Conservation (phyloP, 2,797 vertebrate genomes). For the Hyperoplus immaculatus region DNA sequence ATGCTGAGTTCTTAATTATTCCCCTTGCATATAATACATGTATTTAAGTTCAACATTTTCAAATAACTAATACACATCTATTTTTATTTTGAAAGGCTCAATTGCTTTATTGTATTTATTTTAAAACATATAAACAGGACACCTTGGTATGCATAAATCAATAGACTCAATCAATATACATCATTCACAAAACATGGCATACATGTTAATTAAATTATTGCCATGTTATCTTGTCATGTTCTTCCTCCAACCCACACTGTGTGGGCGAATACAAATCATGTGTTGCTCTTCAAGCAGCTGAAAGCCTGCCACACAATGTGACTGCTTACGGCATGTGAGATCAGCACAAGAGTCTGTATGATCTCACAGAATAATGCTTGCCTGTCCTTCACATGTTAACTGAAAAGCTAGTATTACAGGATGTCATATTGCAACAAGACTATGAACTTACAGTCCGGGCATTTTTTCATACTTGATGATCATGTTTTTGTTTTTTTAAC, state of each 20-base stretch:
- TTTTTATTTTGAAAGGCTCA: background rate
- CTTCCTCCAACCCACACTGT: constrained; percentile 25
- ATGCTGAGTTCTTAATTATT: background rate
- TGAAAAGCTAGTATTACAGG: background rate
- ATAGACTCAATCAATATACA: constrained; percentile 23
- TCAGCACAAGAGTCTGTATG: constrained; percentile 8
- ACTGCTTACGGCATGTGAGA: constrained; percentile 14
- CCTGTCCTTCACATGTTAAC: constrained; percentile 4
- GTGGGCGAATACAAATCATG: constrained; percentile 41
- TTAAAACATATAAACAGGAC: background rate
- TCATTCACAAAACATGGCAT: constrained; percentile 28
- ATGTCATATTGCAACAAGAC: background rate
- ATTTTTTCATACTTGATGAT: background rate
- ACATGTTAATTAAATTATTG: constrained; percentile 8
- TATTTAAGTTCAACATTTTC: background rate
- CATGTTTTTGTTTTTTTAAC: too few relatives aligned
- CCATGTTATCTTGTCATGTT: constrained; percentile 15
- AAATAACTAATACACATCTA: background rate
- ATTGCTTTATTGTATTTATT: background rate
- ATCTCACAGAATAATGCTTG: background rate
- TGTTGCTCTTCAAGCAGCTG: constrained; percentile 36
- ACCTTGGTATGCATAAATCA: constrained; percentile 20
- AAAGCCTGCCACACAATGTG: constrained; percentile 26
- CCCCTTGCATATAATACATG: background rate
- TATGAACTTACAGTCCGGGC: background rate